phyloP scores from a whole-genome alignment of 2,113 vertebrate genomes.

The Haplochromis vanheusdeni region DNA sequence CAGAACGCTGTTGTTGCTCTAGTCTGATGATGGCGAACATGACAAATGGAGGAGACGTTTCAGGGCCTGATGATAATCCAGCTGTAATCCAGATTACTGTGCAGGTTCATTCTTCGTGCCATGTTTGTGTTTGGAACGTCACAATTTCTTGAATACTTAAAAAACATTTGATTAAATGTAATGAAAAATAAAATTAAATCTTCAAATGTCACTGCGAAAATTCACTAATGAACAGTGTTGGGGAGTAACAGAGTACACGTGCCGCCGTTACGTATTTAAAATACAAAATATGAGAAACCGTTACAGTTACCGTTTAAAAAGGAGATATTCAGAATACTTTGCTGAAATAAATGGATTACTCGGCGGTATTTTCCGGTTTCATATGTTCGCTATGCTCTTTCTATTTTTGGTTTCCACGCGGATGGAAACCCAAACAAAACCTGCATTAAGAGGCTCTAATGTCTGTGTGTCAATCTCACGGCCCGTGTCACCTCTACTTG shows the following conservation, averaged over 20 bases:
- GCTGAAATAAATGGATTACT: background rate
- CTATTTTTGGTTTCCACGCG: background rate
- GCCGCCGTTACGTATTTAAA: background rate
- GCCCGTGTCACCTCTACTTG: background rate
- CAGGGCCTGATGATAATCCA: background rate
- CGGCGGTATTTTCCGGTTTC: fast-evolving
- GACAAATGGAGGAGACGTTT: background rate
- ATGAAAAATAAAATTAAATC: background rate
- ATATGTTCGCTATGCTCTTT: background rate
- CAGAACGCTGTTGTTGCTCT: background rate
- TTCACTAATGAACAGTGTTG: background rate
- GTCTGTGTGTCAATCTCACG: background rate
- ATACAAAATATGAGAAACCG: fast-evolving
- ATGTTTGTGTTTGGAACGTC: background rate
- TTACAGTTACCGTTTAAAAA: background rate
- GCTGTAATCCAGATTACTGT: background rate
- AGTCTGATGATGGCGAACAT: background rate
- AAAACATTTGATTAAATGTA: background rate
- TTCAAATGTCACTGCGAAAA: background rate
- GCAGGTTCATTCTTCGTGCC: background rate
- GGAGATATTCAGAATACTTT: background rate
- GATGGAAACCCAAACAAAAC: background rate
- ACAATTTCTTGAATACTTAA: background rate
- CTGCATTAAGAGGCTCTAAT: background rate
- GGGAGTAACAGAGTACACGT: fast-evolving